Evolutionary conservation across 1,140 invertebrate genomes (phyloP).

Genomic region (Brachionus manjavacas): DNA sequence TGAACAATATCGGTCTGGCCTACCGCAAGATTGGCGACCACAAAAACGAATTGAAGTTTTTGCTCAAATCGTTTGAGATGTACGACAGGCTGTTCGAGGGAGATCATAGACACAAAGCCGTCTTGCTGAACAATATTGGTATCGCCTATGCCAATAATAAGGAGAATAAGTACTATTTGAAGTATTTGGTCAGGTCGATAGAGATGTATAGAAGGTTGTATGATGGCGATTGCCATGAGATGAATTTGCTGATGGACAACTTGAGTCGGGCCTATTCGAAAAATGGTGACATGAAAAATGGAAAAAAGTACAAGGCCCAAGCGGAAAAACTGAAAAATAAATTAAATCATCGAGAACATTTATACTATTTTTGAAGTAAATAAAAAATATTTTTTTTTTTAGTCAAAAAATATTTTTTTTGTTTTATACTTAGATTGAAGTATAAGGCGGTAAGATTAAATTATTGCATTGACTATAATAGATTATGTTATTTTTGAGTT

Average conservation of each 20-base stretch:
- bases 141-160: constrained; percentile 17
- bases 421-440: background rate
- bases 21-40: background rate
- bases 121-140: background rate
- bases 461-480: background rate
- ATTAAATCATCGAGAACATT: background rate
- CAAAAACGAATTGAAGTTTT: constrained; percentile 16
- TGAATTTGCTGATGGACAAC: background rate
- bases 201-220: constrained; percentile 27
- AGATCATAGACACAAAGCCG: background rate
- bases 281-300: constrained; percentile 22
- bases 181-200: constrained; percentile 16
- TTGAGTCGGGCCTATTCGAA: background rate
- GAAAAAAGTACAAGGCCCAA: background rate
- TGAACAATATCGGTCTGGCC: constrained; percentile 23
- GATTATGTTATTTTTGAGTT: background rate
- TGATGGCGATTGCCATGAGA: background rate
- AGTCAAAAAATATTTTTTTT: background rate
- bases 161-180: background rate
- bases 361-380: constrained; percentile 18
- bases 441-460: background rate
- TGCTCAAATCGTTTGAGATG: background rate
- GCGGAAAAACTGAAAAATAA: background rate
- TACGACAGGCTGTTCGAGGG: background rate
- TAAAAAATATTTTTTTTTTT: background rate